A percentile compares a stretch with the other conserved stretches of the same genome.
Evolutionary conservation across 1,140 invertebrate species (phyloP).

Genomic region (Monomorium pharaonis): DNA sequence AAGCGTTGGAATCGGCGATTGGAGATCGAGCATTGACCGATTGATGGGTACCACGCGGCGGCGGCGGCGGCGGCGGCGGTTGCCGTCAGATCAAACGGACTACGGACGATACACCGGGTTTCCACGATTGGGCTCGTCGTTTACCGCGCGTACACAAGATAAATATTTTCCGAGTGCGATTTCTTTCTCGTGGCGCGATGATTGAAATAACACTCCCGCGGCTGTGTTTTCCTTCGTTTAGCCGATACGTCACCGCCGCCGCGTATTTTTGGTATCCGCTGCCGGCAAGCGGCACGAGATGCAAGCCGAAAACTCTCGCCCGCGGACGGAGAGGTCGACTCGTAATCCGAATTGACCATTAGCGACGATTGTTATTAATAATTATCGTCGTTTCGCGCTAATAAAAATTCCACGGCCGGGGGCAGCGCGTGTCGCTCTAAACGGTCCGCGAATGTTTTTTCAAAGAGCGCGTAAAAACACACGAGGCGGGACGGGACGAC

Average conservation of each 20-base stretch:
- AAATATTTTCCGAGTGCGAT: slow-evolving; percentile 77
- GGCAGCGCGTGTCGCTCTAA: not conserved
- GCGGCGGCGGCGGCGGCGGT: no score
- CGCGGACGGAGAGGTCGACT: not conserved
- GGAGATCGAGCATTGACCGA: not conserved
- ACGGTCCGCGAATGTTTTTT: not conserved
- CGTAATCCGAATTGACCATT: slow-evolving; percentile 35
- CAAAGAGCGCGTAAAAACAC: slow-evolving; percentile 37
- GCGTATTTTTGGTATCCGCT: slow-evolving; percentile 73
- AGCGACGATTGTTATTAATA: slow-evolving; percentile 42
- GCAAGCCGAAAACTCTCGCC: not conserved
- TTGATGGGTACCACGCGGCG: not conserved
- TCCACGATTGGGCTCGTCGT: slow-evolving; percentile 53
- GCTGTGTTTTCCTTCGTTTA: slow-evolving; percentile 74
- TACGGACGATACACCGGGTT: slow-evolving; percentile 11
- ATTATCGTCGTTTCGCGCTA: slow-evolving; percentile 35
- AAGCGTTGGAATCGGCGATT: not conserved
- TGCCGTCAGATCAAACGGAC: not conserved
- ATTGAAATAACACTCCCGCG: slow-evolving; percentile 77
- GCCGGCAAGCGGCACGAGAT: not conserved
- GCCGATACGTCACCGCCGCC: slow-evolving; percentile 63
- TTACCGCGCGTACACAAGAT: slow-evolving; percentile 60
- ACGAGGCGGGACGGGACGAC: not conserved
- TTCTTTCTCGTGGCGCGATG: slow-evolving; percentile 72
- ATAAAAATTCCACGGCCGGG: slow-evolving; percentile 10